A percentile compares a stretch with the other conserved stretches of the same genome.
Conservation (phyloP, 2,888 invertebrate genomes). For the Drosophila anomalata region DNA sequence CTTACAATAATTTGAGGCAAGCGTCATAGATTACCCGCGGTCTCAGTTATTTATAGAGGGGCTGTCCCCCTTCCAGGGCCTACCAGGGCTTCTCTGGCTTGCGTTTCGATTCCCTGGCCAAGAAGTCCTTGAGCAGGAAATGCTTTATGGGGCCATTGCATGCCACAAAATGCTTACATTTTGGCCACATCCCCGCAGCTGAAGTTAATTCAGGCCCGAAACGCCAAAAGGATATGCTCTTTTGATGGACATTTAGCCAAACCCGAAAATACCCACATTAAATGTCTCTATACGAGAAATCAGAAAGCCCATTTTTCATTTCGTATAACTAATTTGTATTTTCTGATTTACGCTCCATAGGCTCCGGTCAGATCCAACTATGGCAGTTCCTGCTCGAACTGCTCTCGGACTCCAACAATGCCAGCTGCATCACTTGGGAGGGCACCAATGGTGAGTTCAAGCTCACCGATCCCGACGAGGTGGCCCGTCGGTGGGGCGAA, state of each 20-base stretch:
- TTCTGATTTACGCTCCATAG: slow-evolving; percentile 83
- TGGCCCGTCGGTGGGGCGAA: slow-evolving; percentile 99
- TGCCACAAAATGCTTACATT: slow-evolving; percentile 78
- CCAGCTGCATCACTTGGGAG: slow-evolving; percentile 99
- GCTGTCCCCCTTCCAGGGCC: slow-evolving; percentile 2
- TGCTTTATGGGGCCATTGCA: slow-evolving; percentile 82
- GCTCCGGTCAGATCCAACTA: slow-evolving; percentile 98
- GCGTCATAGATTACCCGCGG: slow-evolving; percentile 26
- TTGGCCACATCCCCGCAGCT: slow-evolving; percentile 55
- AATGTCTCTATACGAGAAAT: slow-evolving; percentile 49
- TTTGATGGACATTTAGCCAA: slow-evolving; percentile 76
- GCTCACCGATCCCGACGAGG: slow-evolving; percentile 98
- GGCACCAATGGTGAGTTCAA: slow-evolving; percentile 99
- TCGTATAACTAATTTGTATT: neutral
- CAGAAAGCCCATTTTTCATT: slow-evolving; percentile 25
- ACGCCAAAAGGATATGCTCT: slow-evolving; percentile 72
- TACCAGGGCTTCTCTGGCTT: slow-evolving; percentile 24
- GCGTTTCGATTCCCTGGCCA: slow-evolving; percentile 41
- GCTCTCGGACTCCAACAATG: slow-evolving; percentile 97
- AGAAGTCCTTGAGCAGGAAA: slow-evolving; percentile 53
- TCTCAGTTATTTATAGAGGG: slow-evolving; percentile 35
- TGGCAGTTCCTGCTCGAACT: slow-evolving; percentile 99
- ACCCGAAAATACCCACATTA: slow-evolving; percentile 63
- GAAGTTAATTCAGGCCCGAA: slow-evolving; percentile 60
- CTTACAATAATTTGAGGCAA: slow-evolving; percentile 36